Evolutionary conservation across 1,140 invertebrate genomes (phyloP).

Genomic region (Dolichoris vasculosae): DNA sequence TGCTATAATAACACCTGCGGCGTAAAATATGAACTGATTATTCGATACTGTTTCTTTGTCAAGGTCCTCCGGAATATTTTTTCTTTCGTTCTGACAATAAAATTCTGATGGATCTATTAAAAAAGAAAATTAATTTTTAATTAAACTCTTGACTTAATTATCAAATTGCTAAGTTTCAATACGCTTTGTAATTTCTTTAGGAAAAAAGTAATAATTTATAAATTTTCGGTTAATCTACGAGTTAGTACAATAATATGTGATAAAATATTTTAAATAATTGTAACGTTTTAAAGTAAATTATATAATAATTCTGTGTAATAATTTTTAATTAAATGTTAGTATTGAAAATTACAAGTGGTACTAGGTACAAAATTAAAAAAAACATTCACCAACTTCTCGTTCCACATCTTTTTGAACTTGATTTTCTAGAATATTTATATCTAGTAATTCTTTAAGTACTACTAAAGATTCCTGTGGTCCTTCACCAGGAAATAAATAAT

Average conservation of each 20-base stretch:
- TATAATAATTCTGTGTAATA: not conserved
- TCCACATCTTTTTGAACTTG: conserved; percentile 82
- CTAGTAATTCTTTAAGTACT: conserved; percentile 83
- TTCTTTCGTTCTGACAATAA: conserved; percentile 76
- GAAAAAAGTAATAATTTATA: not conserved
- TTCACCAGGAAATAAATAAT: conserved; percentile 91
- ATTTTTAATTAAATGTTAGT: not conserved
- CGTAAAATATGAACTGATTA: conserved; percentile 76
- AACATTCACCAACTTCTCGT: conserved; percentile 75
- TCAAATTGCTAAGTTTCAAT: not conserved
- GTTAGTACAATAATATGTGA: too few relatives aligned
- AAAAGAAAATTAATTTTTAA: conserved; percentile 41
- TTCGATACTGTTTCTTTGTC: conserved; percentile 72
- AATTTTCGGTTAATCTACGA: too few relatives aligned
- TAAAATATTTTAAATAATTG: too few relatives aligned
- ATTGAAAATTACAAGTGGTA: not conserved
- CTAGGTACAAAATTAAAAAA: not conserved
- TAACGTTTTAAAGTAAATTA: not conserved
- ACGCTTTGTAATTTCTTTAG: not conserved
- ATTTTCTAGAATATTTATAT: conserved; percentile 80
- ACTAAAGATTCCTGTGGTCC: conserved; percentile 82
- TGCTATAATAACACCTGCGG: conserved; percentile 76
- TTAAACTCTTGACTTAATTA: not conserved
- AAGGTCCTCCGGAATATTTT: conserved; percentile 73
- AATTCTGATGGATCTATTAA: conserved; percentile 79